Conservation (phyloP, 1,140 invertebrate genomes). For the Scaptomyza hsui region DNA sequence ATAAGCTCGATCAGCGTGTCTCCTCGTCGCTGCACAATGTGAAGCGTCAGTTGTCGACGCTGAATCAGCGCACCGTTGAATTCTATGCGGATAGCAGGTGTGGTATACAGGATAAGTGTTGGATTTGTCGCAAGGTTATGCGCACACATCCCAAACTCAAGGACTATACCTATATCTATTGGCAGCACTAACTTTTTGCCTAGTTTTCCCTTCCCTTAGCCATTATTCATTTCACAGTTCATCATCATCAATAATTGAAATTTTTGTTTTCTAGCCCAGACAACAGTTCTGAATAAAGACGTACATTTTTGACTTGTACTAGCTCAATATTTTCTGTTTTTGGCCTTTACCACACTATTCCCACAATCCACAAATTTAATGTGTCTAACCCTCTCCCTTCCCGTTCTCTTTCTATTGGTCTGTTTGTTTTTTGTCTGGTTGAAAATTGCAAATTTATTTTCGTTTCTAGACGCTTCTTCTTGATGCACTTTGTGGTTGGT, state of each 20-base stretch:
- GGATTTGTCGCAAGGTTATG: slow-evolving; percentile 81
- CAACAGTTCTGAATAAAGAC: slow-evolving; percentile 70
- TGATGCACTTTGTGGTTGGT: slow-evolving; percentile 37
- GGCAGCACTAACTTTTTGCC: slow-evolving; percentile 62
- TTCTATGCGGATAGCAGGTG: slow-evolving; percentile 84
- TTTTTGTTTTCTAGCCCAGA: slow-evolving; percentile 30
- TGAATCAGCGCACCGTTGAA: slow-evolving; percentile 78
- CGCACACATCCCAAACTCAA: slow-evolving; percentile 80
- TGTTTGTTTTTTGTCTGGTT: slow-evolving; percentile 36
- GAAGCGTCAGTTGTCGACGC: slow-evolving; percentile 76
- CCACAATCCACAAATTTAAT: slow-evolving; percentile 20
- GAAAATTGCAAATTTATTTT: slow-evolving; percentile 58
- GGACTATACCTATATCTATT: slow-evolving; percentile 78
- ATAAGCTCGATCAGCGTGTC: slow-evolving; percentile 80
- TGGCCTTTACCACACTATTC: slow-evolving; percentile 1
- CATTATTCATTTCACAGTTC: slow-evolving; percentile 5
- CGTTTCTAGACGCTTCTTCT: slow-evolving; percentile 48
- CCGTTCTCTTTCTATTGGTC: background rate
- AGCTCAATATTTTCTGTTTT: slow-evolving; percentile 30
- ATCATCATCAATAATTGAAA: slow-evolving; percentile 12
- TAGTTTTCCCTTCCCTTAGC: background rate
- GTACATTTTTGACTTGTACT: slow-evolving; percentile 60
- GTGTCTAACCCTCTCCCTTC: slow-evolving; percentile 19
- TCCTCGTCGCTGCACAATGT: slow-evolving; percentile 81
- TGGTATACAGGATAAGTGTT: slow-evolving; percentile 81